Evolutionary conservation across 2,888 invertebrate species (phyloP).

Genomic region (Blastobasis lacticolella): DNA sequence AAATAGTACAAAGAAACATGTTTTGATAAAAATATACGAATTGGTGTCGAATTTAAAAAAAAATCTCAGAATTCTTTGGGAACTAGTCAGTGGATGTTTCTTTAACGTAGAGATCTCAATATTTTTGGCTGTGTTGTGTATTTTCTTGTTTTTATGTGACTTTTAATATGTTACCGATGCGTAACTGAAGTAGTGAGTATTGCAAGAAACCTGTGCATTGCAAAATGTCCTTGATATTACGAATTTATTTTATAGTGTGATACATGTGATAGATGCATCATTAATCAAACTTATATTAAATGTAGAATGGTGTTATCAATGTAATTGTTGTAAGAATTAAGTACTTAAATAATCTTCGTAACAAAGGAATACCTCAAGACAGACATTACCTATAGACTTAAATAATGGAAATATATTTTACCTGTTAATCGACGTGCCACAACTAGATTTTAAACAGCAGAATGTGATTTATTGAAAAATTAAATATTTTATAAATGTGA

Average conservation of each 20-base stretch:
- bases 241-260: slow-evolving; percentile 22
- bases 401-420: slow-evolving; percentile 23
- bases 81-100: slow-evolving; percentile 36
- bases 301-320: slow-evolving; percentile 6
- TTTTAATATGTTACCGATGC: slow-evolving; percentile 14
- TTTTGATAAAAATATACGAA: too few relatives aligned
- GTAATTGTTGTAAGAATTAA: slow-evolving; percentile 12
- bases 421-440: slow-evolving; percentile 67
- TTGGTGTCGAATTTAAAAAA: too few relatives aligned
- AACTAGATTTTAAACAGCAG: slow-evolving; percentile 57
- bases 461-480: slow-evolving; percentile 63
- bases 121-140: slow-evolving; percentile 60
- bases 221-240: slow-evolving; percentile 8
- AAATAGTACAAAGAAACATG: slow-evolving; percentile 4
- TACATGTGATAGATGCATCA: slow-evolving; percentile 13
- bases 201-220: not conserved
- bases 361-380: slow-evolving; percentile 8
- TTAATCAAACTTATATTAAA: slow-evolving; percentile 4
- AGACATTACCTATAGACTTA: slow-evolving; percentile 1
- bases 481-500: slow-evolving; percentile 68
- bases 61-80: not conserved
- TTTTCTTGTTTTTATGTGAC: slow-evolving; percentile 11
- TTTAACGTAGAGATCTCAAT: slow-evolving; percentile 44
- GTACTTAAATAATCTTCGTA: slow-evolving; percentile 2
- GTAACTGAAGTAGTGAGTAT: not conserved